Evolutionary conservation across 1,140 invertebrate species (phyloP), one percentile per base, ranked within the genome.

Genomic region (Zaprionus ghesquierei): DNA sequence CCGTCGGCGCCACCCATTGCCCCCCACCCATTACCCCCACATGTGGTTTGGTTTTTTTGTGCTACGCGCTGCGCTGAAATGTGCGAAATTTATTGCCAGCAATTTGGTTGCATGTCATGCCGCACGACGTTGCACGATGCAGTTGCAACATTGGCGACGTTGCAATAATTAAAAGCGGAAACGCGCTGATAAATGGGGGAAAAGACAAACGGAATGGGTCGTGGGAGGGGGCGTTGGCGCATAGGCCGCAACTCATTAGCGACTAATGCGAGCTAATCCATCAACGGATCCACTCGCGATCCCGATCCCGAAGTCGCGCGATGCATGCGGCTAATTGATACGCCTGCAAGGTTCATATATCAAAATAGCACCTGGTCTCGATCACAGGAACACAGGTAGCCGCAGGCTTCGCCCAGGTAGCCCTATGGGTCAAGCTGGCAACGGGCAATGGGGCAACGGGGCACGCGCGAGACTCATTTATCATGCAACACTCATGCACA

Each of bases 91-190:
- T 87, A 87, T 87, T 62, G 85, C 79, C 79, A 73, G 79, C 84
- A 87, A 87, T 87, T 87, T 87, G 84, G 84, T 89, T 89, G 84
- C 85, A 87, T 87, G 84, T 84, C 84, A 87, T 77, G 54, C 49
- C 59, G 69, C 64, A 51, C 35, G 22, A 33, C 31, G 22, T 22
- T 46, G 41, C 41, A 46, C 27, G 33, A 4, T n/a, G n/a, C 29
- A 18, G 35, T 25, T 53, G 61, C 51, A 51, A 56, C 53, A 79
- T 55, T 46, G 75, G 75, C 61, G 84, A 81, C 69, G 79, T 82
- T 75, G 84, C 85, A 89, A 84, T 84, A 89, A 87, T 87, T 89
- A 84, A 89, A 89, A 87, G 79, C 84, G 84, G 84, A 87, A 87
- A 87, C 66, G 72, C 66, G 13, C 71, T 79, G 75, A 82, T 78